Evolutionary conservation across 2,888 invertebrate species (phyloP).

Genomic region (Tortricodes alternella): DNA sequence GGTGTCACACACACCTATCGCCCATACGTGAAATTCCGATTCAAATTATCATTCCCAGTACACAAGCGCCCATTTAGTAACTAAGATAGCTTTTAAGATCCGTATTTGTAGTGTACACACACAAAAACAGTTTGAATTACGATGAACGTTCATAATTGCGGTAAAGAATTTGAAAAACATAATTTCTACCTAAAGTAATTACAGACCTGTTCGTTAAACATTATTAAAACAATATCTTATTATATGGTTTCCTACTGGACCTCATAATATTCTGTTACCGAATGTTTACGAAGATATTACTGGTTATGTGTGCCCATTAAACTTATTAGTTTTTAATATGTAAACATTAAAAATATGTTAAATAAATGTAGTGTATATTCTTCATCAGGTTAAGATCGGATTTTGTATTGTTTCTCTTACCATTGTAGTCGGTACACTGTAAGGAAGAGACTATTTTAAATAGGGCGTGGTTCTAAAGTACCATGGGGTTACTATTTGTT

Average conservation of each 20-base stretch:
- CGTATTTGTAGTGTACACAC: no score
- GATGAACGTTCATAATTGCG: not conserved
- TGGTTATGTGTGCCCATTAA: not conserved
- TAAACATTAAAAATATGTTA: conserved; percentile 2
- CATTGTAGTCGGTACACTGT: no score
- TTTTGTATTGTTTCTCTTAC: not conserved
- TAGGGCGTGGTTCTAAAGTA: no score
- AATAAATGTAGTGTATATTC: not conserved
- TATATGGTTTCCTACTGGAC: not conserved
- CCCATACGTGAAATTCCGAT: no score
- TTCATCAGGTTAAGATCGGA: no score
- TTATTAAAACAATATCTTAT: not conserved
- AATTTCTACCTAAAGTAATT: conserved; percentile 5
- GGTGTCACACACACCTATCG: no score
- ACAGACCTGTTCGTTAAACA: not conserved
- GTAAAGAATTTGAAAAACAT: conserved; percentile 10
- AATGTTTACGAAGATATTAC: not conserved
- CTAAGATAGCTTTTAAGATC: no score
- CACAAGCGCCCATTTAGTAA: no score
- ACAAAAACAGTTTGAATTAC: no score
- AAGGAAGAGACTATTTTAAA: no score
- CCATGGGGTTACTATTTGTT: no score
- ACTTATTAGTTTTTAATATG: not conserved
- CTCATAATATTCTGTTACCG: not conserved
- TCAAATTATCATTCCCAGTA: no score